Evolutionary conservation across 2,113 vertebrate genomes (phyloP).

Genomic region (Grus americana): DNA sequence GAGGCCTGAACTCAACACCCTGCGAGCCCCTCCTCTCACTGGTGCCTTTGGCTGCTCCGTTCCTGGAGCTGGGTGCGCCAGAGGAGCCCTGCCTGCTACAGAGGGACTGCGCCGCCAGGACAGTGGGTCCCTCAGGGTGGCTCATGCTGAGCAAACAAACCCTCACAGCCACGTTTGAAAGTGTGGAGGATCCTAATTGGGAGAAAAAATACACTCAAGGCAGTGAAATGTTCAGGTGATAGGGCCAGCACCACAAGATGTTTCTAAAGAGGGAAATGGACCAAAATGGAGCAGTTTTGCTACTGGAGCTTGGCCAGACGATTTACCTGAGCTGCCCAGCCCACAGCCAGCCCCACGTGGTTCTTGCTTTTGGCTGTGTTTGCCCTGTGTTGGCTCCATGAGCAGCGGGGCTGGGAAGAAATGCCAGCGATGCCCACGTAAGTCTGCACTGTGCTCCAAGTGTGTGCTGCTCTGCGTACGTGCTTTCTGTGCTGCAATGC

Average conservation of each 20-base stretch:
- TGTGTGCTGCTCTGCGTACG: rapidly evolving
- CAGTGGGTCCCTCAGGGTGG: neutral
- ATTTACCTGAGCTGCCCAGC: neutral
- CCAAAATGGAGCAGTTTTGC: neutral
- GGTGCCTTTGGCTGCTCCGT: rapidly evolving
- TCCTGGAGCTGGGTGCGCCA: rapidly evolving
- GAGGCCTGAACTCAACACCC: neutral
- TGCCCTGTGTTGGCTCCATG: neutral
- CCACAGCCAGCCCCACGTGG: rapidly evolving
- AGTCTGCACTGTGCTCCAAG: neutral
- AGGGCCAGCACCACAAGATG: neutral
- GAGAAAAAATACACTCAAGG: neutral
- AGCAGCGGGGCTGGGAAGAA: neutral
- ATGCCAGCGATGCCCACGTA: neutral
- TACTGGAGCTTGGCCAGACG: neutral
- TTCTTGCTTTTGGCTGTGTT: neutral
- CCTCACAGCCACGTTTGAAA: neutral
- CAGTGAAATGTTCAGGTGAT: neutral
- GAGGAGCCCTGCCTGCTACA: neutral
- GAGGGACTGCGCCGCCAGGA: neutral
- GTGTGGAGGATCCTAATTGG: neutral
- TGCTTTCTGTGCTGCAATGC: neutral
- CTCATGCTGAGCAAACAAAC: neutral
- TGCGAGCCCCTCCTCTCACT: rapidly evolving
- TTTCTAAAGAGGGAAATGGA: neutral